phyloP scores from a whole-genome alignment of 2,888 invertebrate species.

The Mesorhabditis sp. region DNA sequence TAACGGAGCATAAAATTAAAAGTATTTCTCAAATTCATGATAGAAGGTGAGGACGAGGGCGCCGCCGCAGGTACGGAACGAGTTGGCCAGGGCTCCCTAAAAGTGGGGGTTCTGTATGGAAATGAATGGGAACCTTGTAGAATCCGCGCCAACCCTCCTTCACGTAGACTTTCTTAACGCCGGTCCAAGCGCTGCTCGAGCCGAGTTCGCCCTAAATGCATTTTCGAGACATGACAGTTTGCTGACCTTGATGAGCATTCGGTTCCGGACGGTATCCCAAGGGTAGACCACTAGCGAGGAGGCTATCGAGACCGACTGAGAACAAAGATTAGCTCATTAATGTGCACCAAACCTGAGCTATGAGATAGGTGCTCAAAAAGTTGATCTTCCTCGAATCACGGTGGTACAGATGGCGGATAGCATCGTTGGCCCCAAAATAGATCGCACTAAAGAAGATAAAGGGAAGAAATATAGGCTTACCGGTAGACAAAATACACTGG shows the following conservation, averaged over 20 bases:
- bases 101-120: not conserved
- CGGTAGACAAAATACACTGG: constrained; percentile 64
- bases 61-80: constrained; percentile 31
- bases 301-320: constrained; percentile 29
- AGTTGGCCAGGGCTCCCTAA: constrained; percentile 33
- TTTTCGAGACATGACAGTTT: not conserved
- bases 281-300: constrained; percentile 73
- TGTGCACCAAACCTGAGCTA: constrained; percentile 39
- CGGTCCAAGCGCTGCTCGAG: constrained; percentile 8
- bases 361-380: constrained; percentile 84
- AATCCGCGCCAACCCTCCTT: constrained; percentile 34
- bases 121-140: constrained; percentile 19
- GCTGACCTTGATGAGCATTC: constrained; percentile 93
- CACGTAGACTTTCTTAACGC: constrained; percentile 25
- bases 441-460: constrained; percentile 72
- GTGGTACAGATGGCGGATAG: constrained; percentile 74
- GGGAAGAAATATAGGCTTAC: constrained; percentile 6
- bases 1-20: too few species aligned
- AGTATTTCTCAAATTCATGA: constrained; percentile 27
- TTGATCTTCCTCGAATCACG: constrained; percentile 75
- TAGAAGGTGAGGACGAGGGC: constrained; percentile 40
- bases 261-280: constrained; percentile 86
- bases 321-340: constrained; percentile 3
- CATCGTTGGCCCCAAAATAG: constrained; percentile 92
- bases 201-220: not conserved